Base-by-base conservation (phyloP, 2,797 vertebrate species). In the Helicolenus hilgendorfi region DNA sequence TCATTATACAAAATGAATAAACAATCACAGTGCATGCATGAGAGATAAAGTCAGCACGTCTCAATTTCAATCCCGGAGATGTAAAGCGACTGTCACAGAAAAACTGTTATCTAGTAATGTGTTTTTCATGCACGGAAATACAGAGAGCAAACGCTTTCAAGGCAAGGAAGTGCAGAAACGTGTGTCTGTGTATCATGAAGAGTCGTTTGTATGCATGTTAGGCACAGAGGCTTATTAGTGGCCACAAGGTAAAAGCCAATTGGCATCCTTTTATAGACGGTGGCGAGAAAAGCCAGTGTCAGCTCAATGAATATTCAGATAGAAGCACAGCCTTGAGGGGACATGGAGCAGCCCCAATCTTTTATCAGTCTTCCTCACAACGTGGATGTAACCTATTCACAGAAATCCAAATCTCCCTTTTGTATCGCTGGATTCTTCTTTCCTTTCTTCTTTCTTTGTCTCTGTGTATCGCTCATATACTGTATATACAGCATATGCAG, bases 221-320 rank as follows among this genome's bases (percentile, higher is more conserved):
- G 86, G 79, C 84, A 78, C 45, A 73, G 45, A 86, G 70, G 88
- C 83, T 89, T 92, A 93, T 94, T 94, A 90, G 91, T 84, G 83
- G 89, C 88, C 93, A 93, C 86, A 70, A 92, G 92, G 91, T 96
- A 92, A 93, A 95, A 96, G 91, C 92, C 93, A 94, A 86, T 91
- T 94, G 92, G 94, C 93, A 92, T 94, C 83, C 83, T 94, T 91
- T 92, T 76, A 90, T 85, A 94, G 92, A 93, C 63, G 56, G 73
- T 92, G 89, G 92, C 13, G 62, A 91, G 90, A 88, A 96, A 94
- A 92, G 81, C 77, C 80, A 73, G 83, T 91, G 89, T 96, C 94
- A 92, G 94, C 91, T 91, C 76, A 79, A 95, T 96, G 94, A 94
- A 97, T 97, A 96, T 96, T 96, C 92, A 94, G 85, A 96, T 87